Base-by-base conservation (phyloP, 2,113 vertebrate species). In the Pagrus major region DNA sequence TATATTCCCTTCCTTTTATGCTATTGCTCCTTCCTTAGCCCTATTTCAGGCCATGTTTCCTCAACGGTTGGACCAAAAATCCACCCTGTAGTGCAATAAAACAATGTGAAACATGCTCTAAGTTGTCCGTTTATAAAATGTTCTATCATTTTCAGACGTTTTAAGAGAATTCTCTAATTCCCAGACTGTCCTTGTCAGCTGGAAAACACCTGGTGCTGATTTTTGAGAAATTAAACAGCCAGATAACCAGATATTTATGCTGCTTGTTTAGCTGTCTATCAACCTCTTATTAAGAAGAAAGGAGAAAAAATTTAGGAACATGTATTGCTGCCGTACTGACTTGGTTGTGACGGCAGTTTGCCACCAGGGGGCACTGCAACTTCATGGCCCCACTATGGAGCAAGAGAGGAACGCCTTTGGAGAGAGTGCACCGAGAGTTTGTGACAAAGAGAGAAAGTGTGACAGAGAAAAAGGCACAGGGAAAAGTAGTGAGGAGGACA, bases 311-410 rank as follows among this genome's bases (percentile, higher is more conserved):
- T 35, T 23, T 37, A 29, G 6, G 6, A 29, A 37, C 27, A 65
- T 58, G 3, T 18, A 29, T 16, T 64, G 20, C 35, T 55, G 9
- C 16, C 27, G 29, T 10, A 67, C 18, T 25, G 25, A 2, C 11
- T 29, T 7, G 76, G 86, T 20, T 75, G 78, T 86, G 27, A 71
- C 1, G 10, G n/a, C 3, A 2, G 0, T 44, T 78, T 87, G 89
- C 93, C 98, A 97, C 97, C 95, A 98, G 98, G 96, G 98, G 97
- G 97, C 97, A 97, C 95, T 98, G 89, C 95, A 97, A 97, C 96
- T 96, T 95, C 97, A 96, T 92, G 90, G 68, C 95, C 95, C 81
- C 86, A 49, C 87, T 55, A 2, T 1, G 9, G 42, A 80, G 54
- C 42, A 12, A 9, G 21, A 2, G 31, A 52, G 56, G n/a, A 41